phyloP scores from a whole-genome alignment of 2,797 vertebrate species.

The Masticophis lateralis region DNA sequence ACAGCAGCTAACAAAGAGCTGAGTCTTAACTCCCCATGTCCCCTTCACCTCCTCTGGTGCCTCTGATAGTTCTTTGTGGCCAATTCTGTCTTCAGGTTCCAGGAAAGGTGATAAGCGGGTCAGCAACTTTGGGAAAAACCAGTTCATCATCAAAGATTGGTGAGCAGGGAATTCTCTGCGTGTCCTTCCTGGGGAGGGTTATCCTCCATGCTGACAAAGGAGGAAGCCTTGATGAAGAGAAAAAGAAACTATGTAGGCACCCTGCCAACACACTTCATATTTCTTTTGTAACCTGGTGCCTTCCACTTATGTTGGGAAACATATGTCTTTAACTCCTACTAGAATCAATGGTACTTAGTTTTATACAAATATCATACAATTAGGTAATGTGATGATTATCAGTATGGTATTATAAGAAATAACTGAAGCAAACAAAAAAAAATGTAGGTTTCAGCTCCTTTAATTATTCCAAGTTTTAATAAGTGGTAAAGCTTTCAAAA shows the following conservation, averaged over 20 bases:
- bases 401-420: not conserved
- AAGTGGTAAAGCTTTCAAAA: slow-evolving; percentile 7
- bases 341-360: not conserved
- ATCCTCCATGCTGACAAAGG: not conserved
- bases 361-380: not conserved
- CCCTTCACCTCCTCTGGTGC: not conserved
- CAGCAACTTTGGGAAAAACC: not conserved
- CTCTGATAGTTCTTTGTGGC: not conserved
- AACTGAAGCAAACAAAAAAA: not conserved
- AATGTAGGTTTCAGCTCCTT: not conserved
- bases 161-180: not conserved
- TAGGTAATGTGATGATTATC: not conserved
- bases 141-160: not conserved
- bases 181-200: not conserved
- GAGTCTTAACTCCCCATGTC: not conserved
- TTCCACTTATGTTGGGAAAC: not conserved
- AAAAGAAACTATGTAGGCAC: not conserved
- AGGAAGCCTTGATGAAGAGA: not conserved
- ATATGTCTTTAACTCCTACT: not conserved
- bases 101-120: not conserved
- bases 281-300: not conserved
- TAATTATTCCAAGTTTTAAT: not conserved
- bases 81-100: not conserved
- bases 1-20: not conserved
- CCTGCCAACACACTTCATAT: not conserved